Evolutionary conservation across 2,888 invertebrate species (phyloP), one percentile per base, ranked within the genome.

Genomic region (Julus scanicus): DNA sequence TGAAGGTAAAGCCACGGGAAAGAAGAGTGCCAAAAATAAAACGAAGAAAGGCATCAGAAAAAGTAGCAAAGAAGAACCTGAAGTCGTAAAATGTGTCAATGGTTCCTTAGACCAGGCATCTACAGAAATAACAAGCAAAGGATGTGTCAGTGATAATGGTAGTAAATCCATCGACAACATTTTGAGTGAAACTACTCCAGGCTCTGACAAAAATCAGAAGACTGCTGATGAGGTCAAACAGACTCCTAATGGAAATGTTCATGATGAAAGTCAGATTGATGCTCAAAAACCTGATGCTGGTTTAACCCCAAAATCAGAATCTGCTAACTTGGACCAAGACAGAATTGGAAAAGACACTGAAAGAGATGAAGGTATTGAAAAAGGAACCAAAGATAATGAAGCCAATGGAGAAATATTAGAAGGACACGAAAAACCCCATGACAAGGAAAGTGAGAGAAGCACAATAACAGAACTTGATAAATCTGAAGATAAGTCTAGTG

Each of bases 401-500:
- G 80, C n/a, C 63, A 63, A 63, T n/a, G n/a, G 63, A 8, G n/a
- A 17, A 63, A 53, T 84, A 71, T 15, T 48, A 48, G 86, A 29
- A 29, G 85, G 40, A 44, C 20, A 17, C 13, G 88, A 80, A 37
- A 87, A 89, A 39, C 44, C 88, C 13, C 9, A 84, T 37, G 40
- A 63, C 40, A 48, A 53, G 20, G 88, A 89, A 20, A 40, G 71
- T 89, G 85, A 63, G 20, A 83, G 48, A 15, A 84, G 63, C 87
- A 84, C 85, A 83, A 37, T 89, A 29, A 29, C 53, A 15, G 57
- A 89, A 84, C 37, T 80, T 17, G 88, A 89, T 8, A 57, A 86
- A 89, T 40, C 44, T 17, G 87, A 83, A 39, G 63, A 86, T 20
- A 84, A 89, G 86, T 49, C 89, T 13, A 48, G 40, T 5, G 57